A percentile compares a stretch with the other conserved stretches of the same genome.
These are phyloP conservation scores for Zoanthus sociatus DNA, from an alignment of 92 coral and sea anemone genomes.

Conservation along the genomic window DNA sequence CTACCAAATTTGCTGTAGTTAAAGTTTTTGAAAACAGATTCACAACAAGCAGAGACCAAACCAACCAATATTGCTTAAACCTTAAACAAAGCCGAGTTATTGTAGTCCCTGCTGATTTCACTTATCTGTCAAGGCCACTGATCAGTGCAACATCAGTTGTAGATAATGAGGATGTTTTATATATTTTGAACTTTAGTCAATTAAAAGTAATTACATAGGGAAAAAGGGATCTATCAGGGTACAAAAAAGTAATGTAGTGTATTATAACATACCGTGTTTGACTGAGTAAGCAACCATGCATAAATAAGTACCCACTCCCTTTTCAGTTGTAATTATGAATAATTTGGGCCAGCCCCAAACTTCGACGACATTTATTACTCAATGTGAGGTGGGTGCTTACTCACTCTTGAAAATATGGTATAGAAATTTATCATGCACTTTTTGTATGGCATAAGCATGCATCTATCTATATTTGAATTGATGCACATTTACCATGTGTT, in stretches of 20 bases:
- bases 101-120: conserved; percentile 34
- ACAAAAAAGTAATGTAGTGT: neutral
- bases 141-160: conserved; percentile 36
- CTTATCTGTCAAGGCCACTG: conserved; percentile 38
- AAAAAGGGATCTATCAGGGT: neutral
- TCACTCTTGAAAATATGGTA: no score
- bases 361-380: no score
- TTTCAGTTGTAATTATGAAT: neutral
- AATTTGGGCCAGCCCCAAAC: no score
- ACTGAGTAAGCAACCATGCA: neutral
- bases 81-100: conserved; percentile 19
- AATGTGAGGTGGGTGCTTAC: no score
- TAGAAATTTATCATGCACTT: no score
- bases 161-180: conserved; percentile 32
- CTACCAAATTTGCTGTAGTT: conserved; percentile 37
- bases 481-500: no score
- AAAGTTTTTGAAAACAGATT: conserved; percentile 2
- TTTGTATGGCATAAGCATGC: no score
- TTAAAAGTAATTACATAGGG: neutral
- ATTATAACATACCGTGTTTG: neutral
- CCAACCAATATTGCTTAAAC: conserved; percentile 24
- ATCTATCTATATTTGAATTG: no score
- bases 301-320: neutral
- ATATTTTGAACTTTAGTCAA: conserved; percentile 16
- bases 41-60: conserved; percentile 14